These are phyloP conservation scores for Pandemis corylana DNA, from an alignment of 2,888 invertebrate genomes.

Conservation along the genomic window DNA sequence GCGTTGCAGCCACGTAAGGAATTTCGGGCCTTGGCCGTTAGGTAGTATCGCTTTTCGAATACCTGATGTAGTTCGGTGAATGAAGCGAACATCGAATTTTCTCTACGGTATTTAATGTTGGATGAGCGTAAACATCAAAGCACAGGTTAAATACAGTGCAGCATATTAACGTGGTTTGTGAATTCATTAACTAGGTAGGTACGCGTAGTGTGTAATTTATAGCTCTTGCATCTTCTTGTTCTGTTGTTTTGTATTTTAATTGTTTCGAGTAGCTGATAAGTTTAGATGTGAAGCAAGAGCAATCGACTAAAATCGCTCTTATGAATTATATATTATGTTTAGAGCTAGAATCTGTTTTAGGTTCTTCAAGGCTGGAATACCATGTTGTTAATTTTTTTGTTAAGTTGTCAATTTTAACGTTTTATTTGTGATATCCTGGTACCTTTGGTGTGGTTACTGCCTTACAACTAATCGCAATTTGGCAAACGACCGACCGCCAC, in stretches of 20 bases:
- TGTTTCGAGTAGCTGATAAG: neutral
- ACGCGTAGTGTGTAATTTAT: neutral
- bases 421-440: neutral
- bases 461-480: constrained; percentile 10
- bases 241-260: no score
- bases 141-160: neutral
- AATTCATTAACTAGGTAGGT: neutral
- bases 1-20: constrained; percentile 46
- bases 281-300: neutral
- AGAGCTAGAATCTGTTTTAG: no score
- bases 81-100: constrained; percentile 2
- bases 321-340: no score
- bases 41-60: constrained; percentile 28
- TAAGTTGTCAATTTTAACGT: no score
- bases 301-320: neutral
- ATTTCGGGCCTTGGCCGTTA: constrained; percentile 41
- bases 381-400: no score
- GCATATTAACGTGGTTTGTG: neutral
- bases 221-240: neutral
- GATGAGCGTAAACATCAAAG: neutral
- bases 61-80: constrained; percentile 16
- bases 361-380: no score
- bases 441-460: neutral
- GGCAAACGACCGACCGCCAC: constrained; percentile 1
- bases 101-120: neutral